Conservation (phyloP, 2,797 vertebrate species). For the Lemur catta region DNA sequence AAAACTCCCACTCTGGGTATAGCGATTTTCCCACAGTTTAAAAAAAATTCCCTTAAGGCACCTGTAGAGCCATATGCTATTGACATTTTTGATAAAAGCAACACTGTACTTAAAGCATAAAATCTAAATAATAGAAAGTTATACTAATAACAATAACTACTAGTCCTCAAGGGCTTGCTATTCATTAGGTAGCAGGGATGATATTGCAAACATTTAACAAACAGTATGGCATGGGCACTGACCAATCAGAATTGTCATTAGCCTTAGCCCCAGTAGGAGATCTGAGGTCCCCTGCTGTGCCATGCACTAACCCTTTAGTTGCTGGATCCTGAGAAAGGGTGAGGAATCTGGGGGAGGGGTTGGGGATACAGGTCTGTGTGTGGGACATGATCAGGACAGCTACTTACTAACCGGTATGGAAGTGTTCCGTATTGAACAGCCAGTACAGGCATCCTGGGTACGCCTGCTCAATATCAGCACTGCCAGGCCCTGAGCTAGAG, state of each 20-base stretch:
- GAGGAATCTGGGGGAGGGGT: not conserved
- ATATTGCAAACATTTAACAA: not conserved
- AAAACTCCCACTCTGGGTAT: not conserved
- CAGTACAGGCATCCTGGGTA: no score
- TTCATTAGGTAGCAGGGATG: not conserved
- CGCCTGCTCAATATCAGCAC: no score
- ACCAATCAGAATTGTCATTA: not conserved
- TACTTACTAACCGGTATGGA: not conserved
- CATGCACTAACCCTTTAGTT: not conserved
- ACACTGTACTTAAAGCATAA: not conserved
- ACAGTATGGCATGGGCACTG: not conserved
- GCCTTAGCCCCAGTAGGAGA: not conserved
- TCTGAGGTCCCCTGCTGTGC: not conserved
- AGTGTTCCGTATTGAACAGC: not conserved
- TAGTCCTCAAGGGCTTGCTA: not conserved
- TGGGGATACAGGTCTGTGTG: not conserved
- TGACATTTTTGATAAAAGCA: conserved; percentile 11
- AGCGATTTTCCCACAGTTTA: not conserved
- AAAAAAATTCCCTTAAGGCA: not conserved
- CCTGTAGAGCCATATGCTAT: not conserved
- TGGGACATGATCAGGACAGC: not conserved
- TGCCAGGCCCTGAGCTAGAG: not conserved
- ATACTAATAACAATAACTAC: not conserved
- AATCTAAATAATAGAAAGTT: not conserved
- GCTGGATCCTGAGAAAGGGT: not conserved